Conservation (phyloP, 1,140 invertebrate genomes). For the Phymorhynchus buccinoides region DNA sequence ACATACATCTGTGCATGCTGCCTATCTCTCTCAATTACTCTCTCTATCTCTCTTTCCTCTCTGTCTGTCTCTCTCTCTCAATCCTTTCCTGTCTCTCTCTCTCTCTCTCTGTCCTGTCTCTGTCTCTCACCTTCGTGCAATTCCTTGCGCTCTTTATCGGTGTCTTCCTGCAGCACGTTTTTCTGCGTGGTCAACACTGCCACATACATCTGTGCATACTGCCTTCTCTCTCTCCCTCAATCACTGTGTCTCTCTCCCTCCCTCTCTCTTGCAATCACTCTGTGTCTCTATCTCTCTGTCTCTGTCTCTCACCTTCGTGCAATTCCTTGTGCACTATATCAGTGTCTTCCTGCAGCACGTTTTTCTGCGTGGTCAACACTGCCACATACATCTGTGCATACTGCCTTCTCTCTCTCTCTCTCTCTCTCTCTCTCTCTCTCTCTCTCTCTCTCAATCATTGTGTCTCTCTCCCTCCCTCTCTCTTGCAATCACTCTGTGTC, state of each 20-base stretch:
- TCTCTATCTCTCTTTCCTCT: no score
- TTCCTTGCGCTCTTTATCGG: slow-evolving; percentile 71
- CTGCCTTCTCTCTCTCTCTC: slow-evolving; percentile 73
- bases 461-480: no score
- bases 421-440: no score
- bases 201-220: slow-evolving; percentile 76
- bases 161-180: slow-evolving; percentile 75
- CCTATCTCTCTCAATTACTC: no score
- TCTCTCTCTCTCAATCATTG: no score
- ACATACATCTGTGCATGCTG: slow-evolving; percentile 73
- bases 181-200: slow-evolving; percentile 77
- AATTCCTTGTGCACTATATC: slow-evolving; percentile 72
- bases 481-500: no score
- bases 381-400: slow-evolving; percentile 76
- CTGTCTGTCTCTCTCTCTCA: no score
- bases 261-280: no score
- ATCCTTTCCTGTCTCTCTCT: no score
- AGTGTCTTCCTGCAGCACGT: slow-evolving; percentile 74
- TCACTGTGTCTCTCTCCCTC: no score
- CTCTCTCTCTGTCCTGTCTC: no score
- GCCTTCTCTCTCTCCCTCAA: no score
- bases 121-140: slow-evolving; percentile 73
- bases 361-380: slow-evolving; percentile 76
- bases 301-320: slow-evolving; percentile 73
- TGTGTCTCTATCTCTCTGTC: neutral